Evolutionary conservation across 2,888 invertebrate genomes (phyloP).

Genomic region (Phrixothrix hirtus): DNA sequence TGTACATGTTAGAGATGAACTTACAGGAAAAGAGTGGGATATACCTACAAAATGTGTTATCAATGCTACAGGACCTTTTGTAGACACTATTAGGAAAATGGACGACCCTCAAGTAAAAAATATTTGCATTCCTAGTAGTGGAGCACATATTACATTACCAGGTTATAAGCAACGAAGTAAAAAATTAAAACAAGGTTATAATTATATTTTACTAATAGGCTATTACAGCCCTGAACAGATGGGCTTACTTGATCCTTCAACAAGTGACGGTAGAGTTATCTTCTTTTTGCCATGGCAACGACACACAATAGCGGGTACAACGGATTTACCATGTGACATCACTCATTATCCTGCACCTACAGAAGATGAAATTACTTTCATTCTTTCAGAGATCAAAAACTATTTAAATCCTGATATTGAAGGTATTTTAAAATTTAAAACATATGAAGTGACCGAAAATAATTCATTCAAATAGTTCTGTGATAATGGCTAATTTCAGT

Average conservation of each 20-base stretch:
- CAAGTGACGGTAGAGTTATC: conserved; percentile 97
- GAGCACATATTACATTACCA: conserved; percentile 96
- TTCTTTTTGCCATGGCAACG: conserved; percentile 99
- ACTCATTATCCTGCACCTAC: conserved; percentile 93
- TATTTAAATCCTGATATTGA: conserved; percentile 95
- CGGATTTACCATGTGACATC: conserved; percentile 91
- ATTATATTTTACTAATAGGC: conserved; percentile 53
- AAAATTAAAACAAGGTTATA: too few species aligned
- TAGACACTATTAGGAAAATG: conserved; percentile 92
- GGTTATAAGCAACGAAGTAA: too few species aligned
- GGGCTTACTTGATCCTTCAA: conserved; percentile 96
- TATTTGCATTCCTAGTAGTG: conserved; percentile 96
- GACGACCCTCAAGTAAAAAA: conserved; percentile 78
- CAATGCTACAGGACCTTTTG: conserved; percentile 98
- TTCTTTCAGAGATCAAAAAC: conserved; percentile 94
- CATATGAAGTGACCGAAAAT: too few species aligned
- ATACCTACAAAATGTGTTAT: conserved; percentile 91
- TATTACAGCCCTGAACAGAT: conserved; percentile 88
- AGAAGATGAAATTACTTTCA: conserved; percentile 98
- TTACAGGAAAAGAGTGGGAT: conserved; percentile 82
- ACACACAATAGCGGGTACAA: conserved; percentile 93
- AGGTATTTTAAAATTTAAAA: too few species aligned
- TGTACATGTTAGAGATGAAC: conserved; percentile 77
- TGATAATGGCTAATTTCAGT: too few species aligned
- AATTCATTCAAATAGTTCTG: too few species aligned